Conservation (phyloP, 2,888 invertebrate species). For the Cosmia pyralina region DNA sequence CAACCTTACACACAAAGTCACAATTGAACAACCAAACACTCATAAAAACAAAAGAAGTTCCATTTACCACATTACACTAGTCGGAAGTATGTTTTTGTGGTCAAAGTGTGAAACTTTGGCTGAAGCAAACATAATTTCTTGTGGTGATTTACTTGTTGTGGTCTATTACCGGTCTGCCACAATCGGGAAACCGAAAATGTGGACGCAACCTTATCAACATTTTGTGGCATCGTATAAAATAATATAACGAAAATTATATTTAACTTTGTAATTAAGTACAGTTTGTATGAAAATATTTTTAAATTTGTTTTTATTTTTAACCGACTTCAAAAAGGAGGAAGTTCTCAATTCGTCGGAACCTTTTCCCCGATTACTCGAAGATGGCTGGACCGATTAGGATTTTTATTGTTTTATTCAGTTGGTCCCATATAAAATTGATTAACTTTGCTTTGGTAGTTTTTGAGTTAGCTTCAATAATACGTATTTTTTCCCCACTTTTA, state of each 20-base stretch:
- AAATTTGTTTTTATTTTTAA: not conserved
- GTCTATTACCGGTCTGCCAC: not conserved
- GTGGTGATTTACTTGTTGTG: not conserved
- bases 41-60: constrained; percentile 10
- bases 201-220: too few species aligned
- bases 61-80: constrained; percentile 25
- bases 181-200: not conserved
- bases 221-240: not conserved
- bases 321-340: too few species aligned
- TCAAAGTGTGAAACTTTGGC: constrained; percentile 22
- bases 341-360: too few species aligned
- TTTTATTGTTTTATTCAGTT: too few species aligned
- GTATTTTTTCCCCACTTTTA: too few species aligned
- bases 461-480: too few species aligned
- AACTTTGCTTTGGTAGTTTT: too few species aligned
- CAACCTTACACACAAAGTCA: not conserved
- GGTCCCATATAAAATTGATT: too few species aligned
- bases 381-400: too few species aligned
- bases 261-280: not conserved
- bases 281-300: not conserved
- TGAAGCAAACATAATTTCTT: not conserved
- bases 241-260: not conserved
- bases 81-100: constrained; percentile 12
- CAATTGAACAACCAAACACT: not conserved
- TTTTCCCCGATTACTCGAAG: too few species aligned